These are phyloP conservation scores for Hiodon tergisus DNA, from an alignment of 2,113 vertebrate genomes.

Conservation along the genomic window DNA sequence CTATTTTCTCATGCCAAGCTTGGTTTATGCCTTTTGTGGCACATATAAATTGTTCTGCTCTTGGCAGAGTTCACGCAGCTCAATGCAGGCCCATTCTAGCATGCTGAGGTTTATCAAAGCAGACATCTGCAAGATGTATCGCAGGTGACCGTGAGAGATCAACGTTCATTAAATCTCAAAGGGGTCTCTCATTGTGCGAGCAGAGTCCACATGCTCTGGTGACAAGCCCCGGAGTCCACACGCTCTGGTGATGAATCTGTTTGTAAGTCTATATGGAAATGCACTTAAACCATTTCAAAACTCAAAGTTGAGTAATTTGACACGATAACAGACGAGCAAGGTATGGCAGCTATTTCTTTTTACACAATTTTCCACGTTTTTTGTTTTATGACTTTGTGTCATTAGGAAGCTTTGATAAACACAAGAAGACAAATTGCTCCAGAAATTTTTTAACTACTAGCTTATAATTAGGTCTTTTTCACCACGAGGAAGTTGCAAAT, in stretches of 20 bases:
- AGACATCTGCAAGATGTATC: neutral
- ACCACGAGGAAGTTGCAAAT: neutral
- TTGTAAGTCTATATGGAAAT: neutral
- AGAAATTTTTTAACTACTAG: too few species aligned
- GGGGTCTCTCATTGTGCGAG: neutral
- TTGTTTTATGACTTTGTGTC: neutral
- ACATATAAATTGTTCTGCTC: neutral
- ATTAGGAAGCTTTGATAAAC: too few species aligned
- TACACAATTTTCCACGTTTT: neutral
- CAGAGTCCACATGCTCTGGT: neutral
- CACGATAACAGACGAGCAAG: too few species aligned
- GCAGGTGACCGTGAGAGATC: neutral
- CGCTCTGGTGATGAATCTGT: neutral
- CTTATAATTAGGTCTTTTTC: neutral
- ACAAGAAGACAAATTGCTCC: neutral
- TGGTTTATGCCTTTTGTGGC: neutral
- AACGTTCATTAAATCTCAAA: neutral
- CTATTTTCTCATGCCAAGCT: neutral
- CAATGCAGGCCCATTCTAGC: neutral
- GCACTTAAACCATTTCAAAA: too few species aligned
- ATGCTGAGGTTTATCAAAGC: neutral
- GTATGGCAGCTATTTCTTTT: neutral
- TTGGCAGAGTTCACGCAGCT: neutral
- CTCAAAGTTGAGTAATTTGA: too few species aligned
- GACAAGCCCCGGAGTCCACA: too few species aligned